Base-by-base conservation (phyloP, 2,113 vertebrate species). In the Notarius lentiginosus region DNA sequence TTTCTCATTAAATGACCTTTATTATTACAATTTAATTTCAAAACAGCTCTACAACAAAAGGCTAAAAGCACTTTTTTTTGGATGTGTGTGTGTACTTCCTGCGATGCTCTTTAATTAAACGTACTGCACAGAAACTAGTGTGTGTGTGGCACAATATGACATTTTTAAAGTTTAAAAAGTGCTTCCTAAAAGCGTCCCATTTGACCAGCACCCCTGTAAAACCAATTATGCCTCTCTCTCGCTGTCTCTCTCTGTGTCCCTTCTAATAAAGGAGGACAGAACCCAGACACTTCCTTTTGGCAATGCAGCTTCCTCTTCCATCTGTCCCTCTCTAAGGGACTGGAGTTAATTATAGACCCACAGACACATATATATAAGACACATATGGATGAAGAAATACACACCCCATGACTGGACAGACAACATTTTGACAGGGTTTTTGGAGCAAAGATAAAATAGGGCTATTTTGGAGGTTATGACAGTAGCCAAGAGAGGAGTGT, bases 301-400 rank as follows among this genome's bases (percentile, higher is more conserved):
- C 92, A 88, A 84, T 83, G 87, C 89, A 84, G 87, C 86, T 86
- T 88, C 89, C 91, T 87, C 88, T 53, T 91, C 91, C 90, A 94
- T 93, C 92, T 92, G 61, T 51, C 63, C 83, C 85, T 87, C 91
- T 90, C 91, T 90, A 83, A 90, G 77, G 24, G 34, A 86, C 88
- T 86, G 82, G 88, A 73, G 85, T 84, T 90, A 89, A 88, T 86
- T 72, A 89, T 82, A 60, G 65, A 87, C 73, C 85, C 79, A 84
- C 61, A 65, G 75, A 70, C 51, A 77, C 79, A 82, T 79, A 65
- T 84, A 61, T 66, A 84, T 81, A 70, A 60, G 66, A 77, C 81
- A 77, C 76, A 72, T 73, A 72, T 73, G n/a, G 51, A 63, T 80
- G 79, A 49, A 86, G 61, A 34, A 87, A 86, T 77, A 68, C 70